phyloP scores from a whole-genome alignment of 2,797 vertebrate species.

The Tokudaia tokunoshimensis region DNA sequence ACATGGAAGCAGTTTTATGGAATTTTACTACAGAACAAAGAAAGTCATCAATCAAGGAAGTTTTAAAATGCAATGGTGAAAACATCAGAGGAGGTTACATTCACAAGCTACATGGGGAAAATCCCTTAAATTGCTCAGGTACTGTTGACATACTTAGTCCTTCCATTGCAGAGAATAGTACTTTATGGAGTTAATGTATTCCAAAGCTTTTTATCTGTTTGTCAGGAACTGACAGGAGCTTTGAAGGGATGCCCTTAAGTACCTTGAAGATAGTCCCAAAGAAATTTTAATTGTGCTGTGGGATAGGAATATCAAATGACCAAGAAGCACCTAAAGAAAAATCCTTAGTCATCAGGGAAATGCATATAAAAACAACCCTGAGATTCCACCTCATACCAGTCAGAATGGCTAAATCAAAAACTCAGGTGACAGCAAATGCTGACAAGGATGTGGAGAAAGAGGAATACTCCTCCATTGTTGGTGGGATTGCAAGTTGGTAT shows the following conservation, averaged over 20 bases:
- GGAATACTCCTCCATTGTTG: too few species aligned
- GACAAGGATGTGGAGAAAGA: too few species aligned
- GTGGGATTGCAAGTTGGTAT: too few species aligned
- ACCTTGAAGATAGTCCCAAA: not conserved
- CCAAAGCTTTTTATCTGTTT: not conserved
- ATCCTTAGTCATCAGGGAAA: too few species aligned
- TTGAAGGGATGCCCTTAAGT: not conserved
- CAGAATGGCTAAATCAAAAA: too few species aligned
- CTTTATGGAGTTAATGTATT: not conserved
- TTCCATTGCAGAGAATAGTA: not conserved
- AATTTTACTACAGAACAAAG: not conserved
- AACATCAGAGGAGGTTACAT: not conserved
- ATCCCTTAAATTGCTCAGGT: not conserved
- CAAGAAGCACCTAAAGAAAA: too few species aligned
- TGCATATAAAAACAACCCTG: too few species aligned
- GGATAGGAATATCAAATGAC: too few species aligned
- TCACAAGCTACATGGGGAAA: not conserved
- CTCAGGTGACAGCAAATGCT: too few species aligned
- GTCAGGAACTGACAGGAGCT: not conserved
- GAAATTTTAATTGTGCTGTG: not conserved
- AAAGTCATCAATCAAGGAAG: too few species aligned
- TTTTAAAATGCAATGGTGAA: not conserved
- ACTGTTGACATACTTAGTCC: not conserved
- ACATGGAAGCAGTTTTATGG: not conserved
- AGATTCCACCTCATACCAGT: too few species aligned